Conservation (phyloP, 2,797 vertebrate genomes). For the Anguilla megastoma region DNA sequence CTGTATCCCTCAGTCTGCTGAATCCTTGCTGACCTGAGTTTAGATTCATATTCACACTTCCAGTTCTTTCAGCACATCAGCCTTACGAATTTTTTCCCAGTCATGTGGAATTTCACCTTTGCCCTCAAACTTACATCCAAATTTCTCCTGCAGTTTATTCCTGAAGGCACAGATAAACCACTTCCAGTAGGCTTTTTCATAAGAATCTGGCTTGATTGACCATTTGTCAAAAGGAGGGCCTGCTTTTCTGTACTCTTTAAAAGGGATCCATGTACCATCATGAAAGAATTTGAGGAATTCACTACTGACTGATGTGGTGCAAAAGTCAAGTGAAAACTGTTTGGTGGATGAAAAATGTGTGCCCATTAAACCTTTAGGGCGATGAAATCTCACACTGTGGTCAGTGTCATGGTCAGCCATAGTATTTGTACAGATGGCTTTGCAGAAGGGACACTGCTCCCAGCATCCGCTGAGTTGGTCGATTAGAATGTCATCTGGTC, state of each 20-base stretch:
- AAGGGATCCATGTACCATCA: too few species aligned
- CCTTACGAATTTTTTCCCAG: background rate
- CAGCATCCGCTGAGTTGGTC: constrained; percentile 28
- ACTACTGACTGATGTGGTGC: constrained; percentile 29
- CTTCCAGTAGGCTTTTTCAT: constrained; percentile 32
- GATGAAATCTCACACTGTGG: constrained; percentile 35
- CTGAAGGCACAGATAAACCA: constrained; percentile 38
- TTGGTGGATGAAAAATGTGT: too few species aligned
- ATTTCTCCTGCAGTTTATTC: constrained; percentile 2
- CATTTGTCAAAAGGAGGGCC: constrained; percentile 30
- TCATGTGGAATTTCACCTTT: background rate
- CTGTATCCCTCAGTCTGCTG: background rate
- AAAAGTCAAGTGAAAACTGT: too few species aligned
- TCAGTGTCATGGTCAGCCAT: constrained; percentile 13
- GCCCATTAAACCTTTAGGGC: too few species aligned
- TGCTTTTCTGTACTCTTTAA: constrained; percentile 15
- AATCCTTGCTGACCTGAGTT: background rate
- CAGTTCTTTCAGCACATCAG: background rate
- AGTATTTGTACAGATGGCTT: constrained; percentile 32
- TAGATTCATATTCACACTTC: background rate
- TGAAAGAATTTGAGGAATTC: too few species aligned
- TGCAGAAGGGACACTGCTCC: constrained; percentile 39
- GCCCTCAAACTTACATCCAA: constrained; percentile 22
- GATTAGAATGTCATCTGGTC: background rate
- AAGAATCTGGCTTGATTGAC: constrained; percentile 22